phyloP scores from a whole-genome alignment of 2,113 vertebrate genomes.

The Eolophus roseicapilla region DNA sequence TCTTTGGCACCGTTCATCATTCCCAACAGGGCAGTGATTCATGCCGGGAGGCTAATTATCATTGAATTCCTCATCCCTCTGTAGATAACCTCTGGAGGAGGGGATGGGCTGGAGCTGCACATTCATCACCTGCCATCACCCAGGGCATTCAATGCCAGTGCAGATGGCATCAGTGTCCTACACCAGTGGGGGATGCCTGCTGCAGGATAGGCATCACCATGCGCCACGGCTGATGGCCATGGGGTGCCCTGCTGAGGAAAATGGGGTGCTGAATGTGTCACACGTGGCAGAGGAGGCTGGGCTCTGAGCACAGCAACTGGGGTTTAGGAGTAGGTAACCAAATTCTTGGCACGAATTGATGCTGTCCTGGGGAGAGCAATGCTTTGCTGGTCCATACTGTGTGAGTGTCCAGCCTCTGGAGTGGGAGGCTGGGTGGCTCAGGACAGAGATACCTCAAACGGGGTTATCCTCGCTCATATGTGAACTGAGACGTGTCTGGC shows the following conservation, averaged over 20 bases:
- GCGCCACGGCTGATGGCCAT: accelerated
- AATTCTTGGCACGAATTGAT: neutral
- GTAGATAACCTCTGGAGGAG: neutral
- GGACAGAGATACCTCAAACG: neutral
- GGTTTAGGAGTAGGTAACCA: neutral
- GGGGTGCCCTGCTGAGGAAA: too few relatives aligned
- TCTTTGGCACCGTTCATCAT: neutral
- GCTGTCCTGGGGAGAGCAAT: neutral
- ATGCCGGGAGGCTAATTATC: neutral
- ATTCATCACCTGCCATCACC: neutral
- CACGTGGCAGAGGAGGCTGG: accelerated
- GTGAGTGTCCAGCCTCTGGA: neutral
- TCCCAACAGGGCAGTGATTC: neutral
- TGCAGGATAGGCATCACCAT: accelerated
- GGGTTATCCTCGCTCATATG: neutral
- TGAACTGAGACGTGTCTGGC: neutral
- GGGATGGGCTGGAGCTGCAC: neutral
- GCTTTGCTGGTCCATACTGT: neutral
- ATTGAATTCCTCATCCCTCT: neutral
- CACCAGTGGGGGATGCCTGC: neutral
- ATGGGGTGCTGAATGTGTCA: accelerated
- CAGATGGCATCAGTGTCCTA: neutral
- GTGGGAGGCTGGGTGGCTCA: neutral
- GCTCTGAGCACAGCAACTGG: neutral
- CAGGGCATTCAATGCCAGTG: accelerated